Evolutionary conservation across 2,888 invertebrate species (phyloP), one percentile per base, ranked within the genome.

Genomic region (Achlya flavicornis): DNA sequence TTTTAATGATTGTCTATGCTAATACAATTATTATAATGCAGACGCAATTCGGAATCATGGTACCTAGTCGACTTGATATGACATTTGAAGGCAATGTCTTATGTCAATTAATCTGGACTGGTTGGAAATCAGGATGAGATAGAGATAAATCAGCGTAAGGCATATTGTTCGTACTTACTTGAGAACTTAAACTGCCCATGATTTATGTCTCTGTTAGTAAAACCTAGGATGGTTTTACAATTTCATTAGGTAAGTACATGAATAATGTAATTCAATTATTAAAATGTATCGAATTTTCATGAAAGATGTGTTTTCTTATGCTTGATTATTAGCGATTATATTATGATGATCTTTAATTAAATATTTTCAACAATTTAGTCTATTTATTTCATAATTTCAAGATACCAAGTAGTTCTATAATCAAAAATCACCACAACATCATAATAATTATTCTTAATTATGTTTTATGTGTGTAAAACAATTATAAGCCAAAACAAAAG

Each of bases 71-170:
- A 26, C 16, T 60, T 12, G 26, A 35, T 16, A 41, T 41, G 60
- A 60, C 60, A 38, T 59, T 59, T 38, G 35, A 59, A 19, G 35
- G 33, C 33, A 58, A 58, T 58, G n/a, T 10, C 14, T 58, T 58
- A 58, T 58, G 58, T 58, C 58, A 58, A 35, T 33, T 35, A 11
- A 58, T 58, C 32, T 58, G 1, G 46, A 46, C n/a, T n/a, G n/a
- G n/a, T 6, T n/a, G 10, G 43, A 4, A 14, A 2, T 14, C 6
- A 0, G 4, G 14, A 43, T 6, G 14, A 12, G 14, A 12, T 4
- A 43, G 12, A 38, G 8, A 38, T 14, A 14, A 43, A 43, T 43
- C 14, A 14, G 43, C 10, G 38, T 38, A 1, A 26, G 26, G 26
- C 26, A 26, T 38, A 43, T 12, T 43, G 10, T 43, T 11, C 1